Base-by-base conservation (phyloP, 2,113 vertebrate species). In the Pholis gunnellus region DNA sequence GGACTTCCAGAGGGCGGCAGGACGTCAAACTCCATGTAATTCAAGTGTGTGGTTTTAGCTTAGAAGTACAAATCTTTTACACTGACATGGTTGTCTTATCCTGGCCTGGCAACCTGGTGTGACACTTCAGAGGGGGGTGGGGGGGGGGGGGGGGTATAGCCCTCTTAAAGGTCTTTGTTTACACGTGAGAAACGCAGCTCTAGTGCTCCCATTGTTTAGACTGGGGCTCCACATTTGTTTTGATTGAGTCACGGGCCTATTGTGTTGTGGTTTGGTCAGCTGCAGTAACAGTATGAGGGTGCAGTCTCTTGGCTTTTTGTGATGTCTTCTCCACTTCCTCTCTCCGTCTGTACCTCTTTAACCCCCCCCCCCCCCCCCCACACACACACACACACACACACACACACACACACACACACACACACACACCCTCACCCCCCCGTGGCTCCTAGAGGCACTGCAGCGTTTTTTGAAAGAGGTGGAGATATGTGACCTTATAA, bases 311-410 rank as follows among this genome's bases (percentile, higher is more conserved):
- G 20, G 73, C 60, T 78, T 84, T 90, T 89, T 92, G 91, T 92
- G 68, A 91, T 93, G 93, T 95, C 94, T 95, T 93, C 87, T 90
- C 83, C 42, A 76, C 91, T 95, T 95, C 94, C 94, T 77, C 79
- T 54, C 44, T 65, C 79, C 9, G 3, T 42, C 17, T 34, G 63
- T 71, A 3, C 31, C 54, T 22, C 50, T 9, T 52, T 22, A 22
- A 9, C 54, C 63, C 0, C 27, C 48, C 1, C 59, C 2, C 13
- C 2, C 48, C 4, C 3, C 25, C 6, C 64, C 15, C n/a, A n/a
- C n/a, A n/a, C n/a, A n/a, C n/a, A n/a, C n/a, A n/a, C n/a, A n/a
- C n/a, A n/a, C n/a, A n/a, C n/a, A n/a, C n/a, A n/a, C n/a, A n/a
- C n/a, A n/a, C n/a, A n/a, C n/a, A n/a, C n/a, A n/a, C n/a, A n/a